Evolutionary conservation across 2,888 invertebrate genomes (phyloP).

Genomic region (Tipula confusa): DNA sequence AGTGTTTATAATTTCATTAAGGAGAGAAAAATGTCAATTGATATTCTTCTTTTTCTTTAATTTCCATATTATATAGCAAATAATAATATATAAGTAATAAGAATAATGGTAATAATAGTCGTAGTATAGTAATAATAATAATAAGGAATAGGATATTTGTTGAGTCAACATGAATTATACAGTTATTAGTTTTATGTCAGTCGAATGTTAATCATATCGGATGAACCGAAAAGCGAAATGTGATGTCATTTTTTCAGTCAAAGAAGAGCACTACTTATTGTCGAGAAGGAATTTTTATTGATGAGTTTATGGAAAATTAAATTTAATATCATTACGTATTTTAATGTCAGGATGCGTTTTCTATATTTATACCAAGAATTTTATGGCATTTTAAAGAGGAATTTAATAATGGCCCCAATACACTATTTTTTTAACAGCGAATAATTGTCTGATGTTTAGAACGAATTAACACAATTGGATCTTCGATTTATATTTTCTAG

Average conservation of each 20-base stretch:
- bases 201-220: not conserved
- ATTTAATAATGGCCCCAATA: too few species aligned
- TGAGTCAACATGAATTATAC: not conserved
- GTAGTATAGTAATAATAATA: not conserved
- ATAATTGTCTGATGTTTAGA: too few species aligned
- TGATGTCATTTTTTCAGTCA: not conserved
- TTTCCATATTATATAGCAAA: not conserved
- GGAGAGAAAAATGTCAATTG: conserved; percentile 12
- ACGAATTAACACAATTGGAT: too few species aligned
- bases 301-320: not conserved
- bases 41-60: not conserved
- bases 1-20: not conserved
- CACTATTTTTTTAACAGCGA: too few species aligned
- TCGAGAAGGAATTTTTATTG: not conserved
- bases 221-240: not conserved
- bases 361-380: too few species aligned
- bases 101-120: not conserved
- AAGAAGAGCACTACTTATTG: not conserved
- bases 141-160: not conserved
- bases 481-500: too few species aligned
- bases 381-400: too few species aligned
- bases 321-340: not conserved
- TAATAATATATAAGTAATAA: not conserved
- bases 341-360: too few species aligned
- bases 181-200: not conserved